Percentiles rank a stretch among this genome's conserved stretches.
Conservation (phyloP, 2,797 vertebrate genomes). For the Betta splendens region DNA sequence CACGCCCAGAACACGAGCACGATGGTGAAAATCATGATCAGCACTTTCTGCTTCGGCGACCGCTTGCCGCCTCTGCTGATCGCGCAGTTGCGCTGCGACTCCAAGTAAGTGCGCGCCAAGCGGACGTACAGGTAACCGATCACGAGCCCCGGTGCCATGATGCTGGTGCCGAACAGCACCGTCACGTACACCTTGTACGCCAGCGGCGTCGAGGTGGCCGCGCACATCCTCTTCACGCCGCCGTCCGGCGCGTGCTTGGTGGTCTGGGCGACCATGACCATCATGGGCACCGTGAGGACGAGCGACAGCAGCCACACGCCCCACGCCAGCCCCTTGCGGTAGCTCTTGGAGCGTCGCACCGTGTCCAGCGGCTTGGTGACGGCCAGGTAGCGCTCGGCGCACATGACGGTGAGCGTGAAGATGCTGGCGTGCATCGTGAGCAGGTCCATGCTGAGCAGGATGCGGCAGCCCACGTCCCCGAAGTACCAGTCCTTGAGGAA, state of each 20-base stretch:
- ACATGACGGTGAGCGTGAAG: conserved; percentile 92
- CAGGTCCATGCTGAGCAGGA: conserved; percentile 92
- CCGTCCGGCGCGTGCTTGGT: conserved; percentile 72
- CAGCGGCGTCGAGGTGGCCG: conserved; percentile 86
- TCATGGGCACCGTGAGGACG: conserved; percentile 89
- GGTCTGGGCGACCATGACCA: conserved; percentile 88
- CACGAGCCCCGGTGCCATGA: conserved; percentile 90
- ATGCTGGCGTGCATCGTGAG: conserved; percentile 96
- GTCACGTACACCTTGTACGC: conserved; percentile 90
- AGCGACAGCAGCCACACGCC: conserved; percentile 88
- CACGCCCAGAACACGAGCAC: conserved; percentile 93
- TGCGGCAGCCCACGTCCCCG: conserved; percentile 88
- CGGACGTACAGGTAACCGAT: conserved; percentile 89
- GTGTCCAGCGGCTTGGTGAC: conserved; percentile 90
- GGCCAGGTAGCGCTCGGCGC: conserved; percentile 90
- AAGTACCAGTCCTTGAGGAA: conserved; percentile 95
- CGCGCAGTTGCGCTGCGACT: conserved; percentile 84
- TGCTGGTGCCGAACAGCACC: conserved; percentile 90
- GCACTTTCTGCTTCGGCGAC: conserved; percentile 88
- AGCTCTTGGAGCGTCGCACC: conserved; percentile 83
- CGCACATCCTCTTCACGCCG: conserved; percentile 87
- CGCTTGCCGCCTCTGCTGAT: conserved; percentile 79
- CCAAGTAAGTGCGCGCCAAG: conserved; percentile 88
- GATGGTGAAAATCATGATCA: conserved; percentile 92
- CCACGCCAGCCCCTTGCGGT: conserved; percentile 84